Base-by-base conservation (phyloP, 1,140 invertebrate genomes). In the Drosophila takahashii region DNA sequence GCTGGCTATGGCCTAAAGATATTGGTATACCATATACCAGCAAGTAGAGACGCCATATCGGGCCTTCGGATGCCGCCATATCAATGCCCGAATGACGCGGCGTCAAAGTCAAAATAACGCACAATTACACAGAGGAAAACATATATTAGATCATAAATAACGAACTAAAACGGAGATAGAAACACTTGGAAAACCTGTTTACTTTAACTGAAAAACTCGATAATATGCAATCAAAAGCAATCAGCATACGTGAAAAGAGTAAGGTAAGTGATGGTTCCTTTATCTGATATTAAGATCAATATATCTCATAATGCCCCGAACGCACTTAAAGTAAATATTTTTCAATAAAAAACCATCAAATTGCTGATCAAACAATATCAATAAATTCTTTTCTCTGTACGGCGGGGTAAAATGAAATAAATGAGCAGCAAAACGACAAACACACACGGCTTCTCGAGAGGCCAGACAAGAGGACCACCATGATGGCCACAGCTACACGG, bases 381-480 rank as follows among this genome's bases (percentile, higher is more conserved):
- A 51, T 67, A 18, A 44, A 51, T 67, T 67, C 37, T 34, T 51
- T 36, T 41, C 45, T 29, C 44, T 72, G 69, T 71, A 71, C 26
- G 9, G 16, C 15, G 3, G 29, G 37, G 39, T 50, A 48, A 66
- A 57, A 75, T 64, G 66, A 75, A 81, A 78, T 78, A 87, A 81
- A 86, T 78, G 78, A 86, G 53, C 83, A 86, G 83, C 83, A 86
- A 86, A 86, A 87, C 81, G 83, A 73, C 81, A 86, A 58, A 47
- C 51, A 77, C 57, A 71, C 69, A 79, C 45, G 27, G 71, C 36
- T 22, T 22, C 22, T 56, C 52, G 73, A 64, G 73, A 74, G 48
- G 39, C 48, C 77, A 78, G 81, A 87, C 83, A 86, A 86, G 83
- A 86, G 83, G 83, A 86, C 83, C 83, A 86, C 83, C 83, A 86